phyloP scores from a whole-genome alignment of 2,797 vertebrate genomes.

The Sitta carolinensis region DNA sequence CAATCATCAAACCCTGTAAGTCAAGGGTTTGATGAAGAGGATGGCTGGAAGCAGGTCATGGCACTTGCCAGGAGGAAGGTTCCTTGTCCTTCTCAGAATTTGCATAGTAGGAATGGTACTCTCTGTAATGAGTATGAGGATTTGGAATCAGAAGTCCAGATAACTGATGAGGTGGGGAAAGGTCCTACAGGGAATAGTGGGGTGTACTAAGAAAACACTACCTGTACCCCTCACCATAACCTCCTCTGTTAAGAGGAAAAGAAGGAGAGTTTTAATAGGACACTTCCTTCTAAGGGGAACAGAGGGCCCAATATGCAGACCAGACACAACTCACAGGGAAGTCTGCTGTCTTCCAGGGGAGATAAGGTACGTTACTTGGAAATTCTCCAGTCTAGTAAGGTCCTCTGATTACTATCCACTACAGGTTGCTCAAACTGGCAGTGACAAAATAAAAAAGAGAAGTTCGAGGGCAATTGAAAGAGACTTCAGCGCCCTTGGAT shows the following conservation, averaged over 20 bases:
- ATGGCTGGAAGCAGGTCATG: neutral
- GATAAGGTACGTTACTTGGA: neutral
- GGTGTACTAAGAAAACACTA: too few species aligned
- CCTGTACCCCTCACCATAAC: too few species aligned
- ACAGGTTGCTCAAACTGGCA: neutral
- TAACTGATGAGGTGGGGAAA: neutral
- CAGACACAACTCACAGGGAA: neutral
- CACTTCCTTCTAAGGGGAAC: neutral
- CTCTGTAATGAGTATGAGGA: neutral
- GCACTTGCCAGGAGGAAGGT: neutral
- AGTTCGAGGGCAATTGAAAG: neutral
- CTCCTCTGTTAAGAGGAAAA: neutral
- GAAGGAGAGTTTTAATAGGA: neutral
- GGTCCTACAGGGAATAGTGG: too few species aligned
- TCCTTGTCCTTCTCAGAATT: neutral
- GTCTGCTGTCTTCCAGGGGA: neutral
- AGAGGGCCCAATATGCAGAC: neutral
- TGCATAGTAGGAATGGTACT: too few species aligned
- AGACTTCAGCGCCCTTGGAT: neutral
- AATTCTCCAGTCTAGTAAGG: neutral
- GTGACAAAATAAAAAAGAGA: neutral
- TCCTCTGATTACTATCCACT: neutral
- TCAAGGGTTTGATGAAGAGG: too few species aligned
- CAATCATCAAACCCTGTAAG: too few species aligned
- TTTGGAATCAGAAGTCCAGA: neutral